Base-by-base conservation (phyloP, 2,797 vertebrate genomes). In the Lates japonicus region DNA sequence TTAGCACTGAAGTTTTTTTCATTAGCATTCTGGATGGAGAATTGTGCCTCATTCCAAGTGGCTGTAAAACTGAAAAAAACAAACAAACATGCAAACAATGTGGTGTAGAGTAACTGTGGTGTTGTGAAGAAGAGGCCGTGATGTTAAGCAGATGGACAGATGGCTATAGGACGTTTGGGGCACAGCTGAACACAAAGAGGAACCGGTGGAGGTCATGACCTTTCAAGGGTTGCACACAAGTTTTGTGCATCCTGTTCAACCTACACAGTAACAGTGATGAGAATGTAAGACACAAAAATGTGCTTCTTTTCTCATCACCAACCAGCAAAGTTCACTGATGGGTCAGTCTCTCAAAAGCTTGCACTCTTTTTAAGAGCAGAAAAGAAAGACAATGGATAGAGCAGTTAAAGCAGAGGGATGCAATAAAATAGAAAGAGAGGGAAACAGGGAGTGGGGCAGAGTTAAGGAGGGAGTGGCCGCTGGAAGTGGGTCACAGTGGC, bases 401-500 rank as follows among this genome's bases (percentile, higher is more conserved):
- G 41, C 54, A 39, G 80, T 60, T 42, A 20, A 46, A 74, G 68
- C 54, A 22, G 62, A 67, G 35, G 35, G 61, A 76, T 17, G 70
- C n/a, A 66, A 69, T 75, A 19, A 80, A 79, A 79, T 48, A 33
- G 29, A 65, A 63, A 48, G 41, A 13, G 75, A 25, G 37, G 71
- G 73, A 81, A 84, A 76, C 70, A 1, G 58, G 58, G 89, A 87
- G 84, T 41, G 70, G 78, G 66, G 60, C 42, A 14, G 75, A 65
- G 72, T 73, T 59, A n/a, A 83, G 54, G 82, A 84, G 84, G 88
- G 92, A 88, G 90, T 80, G 90, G 85, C 80, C 3, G 63, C 54
- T 87, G 83, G 84, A 94, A 93, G 84, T 94, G 91, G 93, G 93
- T 94, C 93, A 94, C 82, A 82, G 86, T 68, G 55, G 73, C 68